Percentiles rank a stretch among this genome's conserved stretches.
Evolutionary conservation across 2,113 vertebrate genomes (phyloP).

Genomic region (Silurus glanis): DNA sequence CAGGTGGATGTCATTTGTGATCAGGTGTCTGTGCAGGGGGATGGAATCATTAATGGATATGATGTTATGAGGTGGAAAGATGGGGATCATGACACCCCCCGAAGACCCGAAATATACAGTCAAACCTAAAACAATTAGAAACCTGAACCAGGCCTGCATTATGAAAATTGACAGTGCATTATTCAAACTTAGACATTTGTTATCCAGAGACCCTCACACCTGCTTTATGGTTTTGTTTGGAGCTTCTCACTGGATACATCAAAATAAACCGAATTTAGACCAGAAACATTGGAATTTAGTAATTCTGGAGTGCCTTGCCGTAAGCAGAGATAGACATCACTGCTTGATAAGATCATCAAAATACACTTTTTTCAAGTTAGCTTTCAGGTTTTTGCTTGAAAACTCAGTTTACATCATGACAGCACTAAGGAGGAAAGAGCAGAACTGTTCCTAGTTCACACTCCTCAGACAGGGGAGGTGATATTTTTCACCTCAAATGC

Average conservation of each 20-base stretch:
- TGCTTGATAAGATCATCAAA: neutral
- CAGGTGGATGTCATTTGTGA: neutral
- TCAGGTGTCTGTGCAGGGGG: neutral
- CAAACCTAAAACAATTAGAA: neutral
- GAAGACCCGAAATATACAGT: neutral
- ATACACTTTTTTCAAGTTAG: neutral
- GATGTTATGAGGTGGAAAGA: neutral
- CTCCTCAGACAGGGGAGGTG: slow-evolving; percentile 20
- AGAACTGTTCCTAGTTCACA: slow-evolving; percentile 27
- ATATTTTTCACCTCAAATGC: slow-evolving; percentile 36
- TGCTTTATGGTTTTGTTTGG: neutral
- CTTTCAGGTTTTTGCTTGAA: neutral
- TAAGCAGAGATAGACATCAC: neutral
- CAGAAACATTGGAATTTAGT: neutral
- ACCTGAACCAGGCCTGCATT: neutral
- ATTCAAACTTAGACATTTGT: neutral
- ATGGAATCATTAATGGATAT: neutral
- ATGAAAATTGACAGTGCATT: neutral
- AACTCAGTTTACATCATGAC: neutral
- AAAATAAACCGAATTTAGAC: neutral
- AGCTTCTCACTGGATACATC: neutral
- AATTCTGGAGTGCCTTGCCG: no score
- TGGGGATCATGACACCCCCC: neutral
- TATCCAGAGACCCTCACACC: neutral
- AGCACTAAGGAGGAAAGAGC: neutral